Conservation (phyloP, 2,797 vertebrate species). For the Carduelis carduelis region DNA sequence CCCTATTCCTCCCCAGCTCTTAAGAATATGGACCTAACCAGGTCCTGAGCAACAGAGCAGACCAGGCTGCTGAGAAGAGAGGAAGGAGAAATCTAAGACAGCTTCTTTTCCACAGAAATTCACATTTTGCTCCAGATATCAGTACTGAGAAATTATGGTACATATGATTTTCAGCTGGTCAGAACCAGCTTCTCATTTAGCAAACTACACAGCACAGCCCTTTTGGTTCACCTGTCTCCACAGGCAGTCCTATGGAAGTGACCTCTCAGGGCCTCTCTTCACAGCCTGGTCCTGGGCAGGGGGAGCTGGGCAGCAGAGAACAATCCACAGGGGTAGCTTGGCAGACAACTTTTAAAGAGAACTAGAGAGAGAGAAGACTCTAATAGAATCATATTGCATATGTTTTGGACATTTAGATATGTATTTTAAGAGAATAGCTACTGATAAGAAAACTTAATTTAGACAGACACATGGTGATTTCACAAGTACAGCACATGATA, state of each 20-base stretch:
- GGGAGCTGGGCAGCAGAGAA: not conserved
- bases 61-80: not conserved
- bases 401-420: not conserved
- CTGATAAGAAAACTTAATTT: slow-evolving; percentile 16
- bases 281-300: not conserved
- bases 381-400: not conserved
- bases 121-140: not conserved
- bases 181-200: not conserved
- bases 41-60: not conserved
- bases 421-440: not conserved
- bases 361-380: not conserved
- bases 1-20: not conserved
- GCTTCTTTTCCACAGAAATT: not conserved
- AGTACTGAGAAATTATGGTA: not conserved
- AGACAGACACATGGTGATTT: not conserved
- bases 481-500: not conserved
- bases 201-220: not conserved
- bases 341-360: not conserved
- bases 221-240: not conserved
- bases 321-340: not conserved
- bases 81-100: not conserved
- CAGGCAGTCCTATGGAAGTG: accelerated
- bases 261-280: accelerated
- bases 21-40: not conserved
- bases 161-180: not conserved